Evolutionary conservation across 2,113 vertebrate species (phyloP).

Genomic region (Trichechus manatus): DNA sequence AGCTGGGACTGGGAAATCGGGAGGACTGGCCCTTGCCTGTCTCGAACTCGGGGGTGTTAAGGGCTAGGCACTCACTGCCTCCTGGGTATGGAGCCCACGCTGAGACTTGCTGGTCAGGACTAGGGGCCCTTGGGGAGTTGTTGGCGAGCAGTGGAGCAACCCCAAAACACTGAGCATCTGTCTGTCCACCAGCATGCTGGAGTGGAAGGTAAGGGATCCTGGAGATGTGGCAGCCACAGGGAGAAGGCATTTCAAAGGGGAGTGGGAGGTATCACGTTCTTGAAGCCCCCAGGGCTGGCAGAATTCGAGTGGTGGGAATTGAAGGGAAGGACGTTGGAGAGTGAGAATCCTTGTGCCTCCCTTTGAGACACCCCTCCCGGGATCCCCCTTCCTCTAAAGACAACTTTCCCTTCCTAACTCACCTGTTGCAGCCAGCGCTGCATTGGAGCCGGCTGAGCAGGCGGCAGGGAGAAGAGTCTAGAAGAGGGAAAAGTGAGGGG

Average conservation of each 20-base stretch:
- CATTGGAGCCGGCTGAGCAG: no score
- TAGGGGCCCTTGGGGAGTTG: not conserved
- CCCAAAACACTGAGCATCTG: not conserved
- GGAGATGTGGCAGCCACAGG: not conserved
- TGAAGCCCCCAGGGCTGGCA: not conserved
- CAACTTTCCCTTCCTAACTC: not conserved
- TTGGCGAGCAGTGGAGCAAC: not conserved
- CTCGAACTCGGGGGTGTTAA: no score
- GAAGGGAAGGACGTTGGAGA: not conserved
- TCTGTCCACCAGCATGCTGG: not conserved
- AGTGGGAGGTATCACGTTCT: no score
- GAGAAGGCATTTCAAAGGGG: accelerated
- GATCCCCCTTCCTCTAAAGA: not conserved
- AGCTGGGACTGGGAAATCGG: not conserved
- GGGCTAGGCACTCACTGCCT: not conserved
- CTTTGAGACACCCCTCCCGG: not conserved
- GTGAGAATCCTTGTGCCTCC: not conserved
- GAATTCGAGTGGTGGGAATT: not conserved
- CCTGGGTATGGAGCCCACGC: not conserved
- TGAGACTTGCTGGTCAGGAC: not conserved
- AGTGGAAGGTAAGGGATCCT: not conserved
- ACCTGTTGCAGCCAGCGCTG: accelerated
- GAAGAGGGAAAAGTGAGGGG: not conserved
- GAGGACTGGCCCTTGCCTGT: not conserved
- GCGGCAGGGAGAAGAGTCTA: not conserved